phyloP scores from a whole-genome alignment of 2,888 invertebrate genomes.

The Chelonus formosanus region DNA sequence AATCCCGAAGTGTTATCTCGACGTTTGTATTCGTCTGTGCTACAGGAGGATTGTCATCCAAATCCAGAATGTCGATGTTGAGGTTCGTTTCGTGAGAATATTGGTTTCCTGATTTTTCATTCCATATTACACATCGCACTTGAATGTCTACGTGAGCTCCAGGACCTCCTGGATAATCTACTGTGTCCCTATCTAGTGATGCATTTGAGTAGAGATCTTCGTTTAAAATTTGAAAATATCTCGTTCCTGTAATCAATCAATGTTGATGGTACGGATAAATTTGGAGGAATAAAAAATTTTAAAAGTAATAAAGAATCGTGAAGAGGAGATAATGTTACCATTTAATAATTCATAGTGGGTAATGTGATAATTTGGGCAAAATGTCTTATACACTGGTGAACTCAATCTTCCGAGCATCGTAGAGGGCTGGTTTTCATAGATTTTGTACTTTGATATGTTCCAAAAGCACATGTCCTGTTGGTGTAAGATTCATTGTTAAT shows the following conservation, averaged over 20 bases:
- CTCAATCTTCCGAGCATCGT: slow-evolving; percentile 64
- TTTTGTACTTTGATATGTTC: slow-evolving; percentile 54
- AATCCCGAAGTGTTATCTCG: slow-evolving; percentile 57
- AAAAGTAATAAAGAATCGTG: too few relatives aligned
- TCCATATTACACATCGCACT: slow-evolving; percentile 65
- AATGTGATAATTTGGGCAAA: slow-evolving; percentile 67
- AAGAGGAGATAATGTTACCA: slow-evolving; percentile 52
- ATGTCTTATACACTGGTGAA: slow-evolving; percentile 62
- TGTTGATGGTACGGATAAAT: background rate
- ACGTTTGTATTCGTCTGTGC: slow-evolving; percentile 57
- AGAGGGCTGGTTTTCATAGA: slow-evolving; percentile 59
- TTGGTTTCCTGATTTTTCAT: slow-evolving; percentile 57
- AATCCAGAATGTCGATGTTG: slow-evolving; percentile 67
- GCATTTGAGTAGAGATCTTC: slow-evolving; percentile 63
- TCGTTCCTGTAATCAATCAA: slow-evolving; percentile 48
- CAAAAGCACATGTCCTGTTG: slow-evolving; percentile 61
- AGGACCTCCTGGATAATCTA: slow-evolving; percentile 57
- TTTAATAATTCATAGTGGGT: slow-evolving; percentile 65
- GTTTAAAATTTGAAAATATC: slow-evolving; percentile 63
- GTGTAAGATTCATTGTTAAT: slow-evolving; percentile 8
- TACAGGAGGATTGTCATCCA: slow-evolving; percentile 66
- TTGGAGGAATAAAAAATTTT: background rate
- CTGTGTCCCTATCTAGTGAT: slow-evolving; percentile 65
- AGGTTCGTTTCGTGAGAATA: slow-evolving; percentile 57
- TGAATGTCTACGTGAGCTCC: slow-evolving; percentile 57